Percentiles rank a stretch among this genome's conserved stretches.
These are phyloP conservation scores for Oreocharis arfaki DNA, from an alignment of 2,113 vertebrate genomes.

Conservation along the genomic window DNA sequence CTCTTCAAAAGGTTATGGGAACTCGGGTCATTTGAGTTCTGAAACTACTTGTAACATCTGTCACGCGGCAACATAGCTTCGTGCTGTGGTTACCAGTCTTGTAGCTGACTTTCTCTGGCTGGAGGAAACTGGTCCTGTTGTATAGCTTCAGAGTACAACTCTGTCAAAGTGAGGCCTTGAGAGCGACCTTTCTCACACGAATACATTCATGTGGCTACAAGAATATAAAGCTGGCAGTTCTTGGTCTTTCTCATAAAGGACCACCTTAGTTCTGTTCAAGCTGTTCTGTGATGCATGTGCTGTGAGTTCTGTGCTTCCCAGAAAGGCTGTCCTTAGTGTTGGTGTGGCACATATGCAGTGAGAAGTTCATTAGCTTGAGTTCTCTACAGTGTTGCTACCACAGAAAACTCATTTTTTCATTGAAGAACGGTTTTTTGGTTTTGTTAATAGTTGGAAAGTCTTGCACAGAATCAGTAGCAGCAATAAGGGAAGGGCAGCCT, in stretches of 20 bases:
- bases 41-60: neutral
- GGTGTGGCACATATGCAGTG: neutral
- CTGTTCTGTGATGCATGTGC: neutral
- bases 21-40: neutral
- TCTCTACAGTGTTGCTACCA: neutral
- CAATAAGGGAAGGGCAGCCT: neutral
- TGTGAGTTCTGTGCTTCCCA: neutral
- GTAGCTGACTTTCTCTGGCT: neutral
- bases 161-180: neutral
- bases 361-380: neutral
- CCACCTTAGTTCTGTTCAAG: neutral
- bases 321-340: neutral
- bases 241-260: neutral
- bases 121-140: neutral
- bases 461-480: neutral
- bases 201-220: neutral
- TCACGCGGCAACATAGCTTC: rapidly evolving
- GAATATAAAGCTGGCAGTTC: neutral
- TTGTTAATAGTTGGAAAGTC: neutral
- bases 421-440: neutral
- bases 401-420: neutral
- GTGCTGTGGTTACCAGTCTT: neutral
- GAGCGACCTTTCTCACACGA: neutral
- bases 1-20: neutral
- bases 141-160: neutral